Evolutionary conservation across 2,888 invertebrate species (phyloP).

Genomic region (Oxytorus armatus): DNA sequence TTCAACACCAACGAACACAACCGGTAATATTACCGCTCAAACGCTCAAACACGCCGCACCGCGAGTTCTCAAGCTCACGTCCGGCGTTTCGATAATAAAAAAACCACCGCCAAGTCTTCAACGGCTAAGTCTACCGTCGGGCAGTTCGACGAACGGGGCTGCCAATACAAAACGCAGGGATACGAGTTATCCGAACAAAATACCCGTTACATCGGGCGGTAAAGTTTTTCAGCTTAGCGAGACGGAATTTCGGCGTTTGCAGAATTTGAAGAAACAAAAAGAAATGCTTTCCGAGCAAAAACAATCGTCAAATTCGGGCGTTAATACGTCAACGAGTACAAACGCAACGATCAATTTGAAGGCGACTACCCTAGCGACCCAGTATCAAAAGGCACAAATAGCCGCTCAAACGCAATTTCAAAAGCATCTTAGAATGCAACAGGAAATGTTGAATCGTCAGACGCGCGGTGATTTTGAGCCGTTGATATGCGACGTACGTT

Average conservation of each 20-base stretch:
- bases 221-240: conserved; percentile 92
- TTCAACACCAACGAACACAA: conserved; percentile 41
- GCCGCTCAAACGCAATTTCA: conserved; percentile 80
- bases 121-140: conserved; percentile 75
- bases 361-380: conserved; percentile 58
- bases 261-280: conserved; percentile 85
- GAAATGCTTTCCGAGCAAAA: conserved; percentile 82
- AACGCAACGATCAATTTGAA: conserved; percentile 66
- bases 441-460: conserved; percentile 82
- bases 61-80: conserved; percentile 77
- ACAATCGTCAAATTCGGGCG: conserved; percentile 57
- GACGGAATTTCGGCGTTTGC: conserved; percentile 90
- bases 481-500: conserved; percentile 82
- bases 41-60: conserved; percentile 68
- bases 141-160: conserved; percentile 67
- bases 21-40: background rate
- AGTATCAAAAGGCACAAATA: conserved; percentile 76
- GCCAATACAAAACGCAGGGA: conserved; percentile 80
- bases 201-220: conserved; percentile 88
- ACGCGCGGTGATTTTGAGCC: conserved; percentile 83
- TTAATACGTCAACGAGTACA: conserved; percentile 45
- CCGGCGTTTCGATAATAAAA: conserved; percentile 82
- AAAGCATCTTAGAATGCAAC: conserved; percentile 81
- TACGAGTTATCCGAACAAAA: conserved; percentile 85
- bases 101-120: conserved; percentile 82